Evolutionary conservation across 2,888 invertebrate species (phyloP), one percentile per base, ranked within the genome.

Genomic region (Pyrrhia umbra): DNA sequence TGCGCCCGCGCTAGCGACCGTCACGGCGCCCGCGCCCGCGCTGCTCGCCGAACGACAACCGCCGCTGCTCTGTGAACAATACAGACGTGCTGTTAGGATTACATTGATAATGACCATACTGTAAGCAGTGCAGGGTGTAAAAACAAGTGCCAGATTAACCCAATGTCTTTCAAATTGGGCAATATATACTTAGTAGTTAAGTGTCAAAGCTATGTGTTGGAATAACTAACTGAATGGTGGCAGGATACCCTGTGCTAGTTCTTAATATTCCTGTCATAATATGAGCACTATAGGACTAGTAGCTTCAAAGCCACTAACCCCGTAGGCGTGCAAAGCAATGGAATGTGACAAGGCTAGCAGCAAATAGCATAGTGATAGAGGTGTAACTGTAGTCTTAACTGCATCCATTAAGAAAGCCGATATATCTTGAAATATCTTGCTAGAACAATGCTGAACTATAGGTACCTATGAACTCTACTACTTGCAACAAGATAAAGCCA

Each of bases 1-100:
- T 86, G 95, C 92, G 92, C 93, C 86, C 86, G 94, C 91, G 90
- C 92, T 83, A 88, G 95, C 89, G 90, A 92, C 91, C 93, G 95
- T 87, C 94, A 95, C 86, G 88, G 95, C 89, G 94, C 95, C 87
- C 90, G 90, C 82, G 87, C 93, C 85, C 86, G 91, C 87, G 74
- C 84, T 89, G 85, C 90, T 90, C 59, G 92, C 86, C 51, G 92
- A 90, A 85, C 94, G 93, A 92, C 94, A 94, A 81, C 93, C 92
- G 91, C 90, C 90, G 92, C 87, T 91, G 83, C 85, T 92, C 94
- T 94, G 91, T 18, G 86, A 89, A 74, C 76, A 72, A 66, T 57
- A 61, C 57, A 78, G 58, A 76, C 8, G 45, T 27, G 63, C 42
- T 57, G 21, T 72, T 62, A 46, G 37, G 25, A 61, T 23, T 21